A percentile compares a stretch with the other conserved stretches of the same genome.
These are phyloP conservation scores for Malacoraja senta DNA, from an alignment of 2,797 vertebrate genomes.

Conservation along the genomic window DNA sequence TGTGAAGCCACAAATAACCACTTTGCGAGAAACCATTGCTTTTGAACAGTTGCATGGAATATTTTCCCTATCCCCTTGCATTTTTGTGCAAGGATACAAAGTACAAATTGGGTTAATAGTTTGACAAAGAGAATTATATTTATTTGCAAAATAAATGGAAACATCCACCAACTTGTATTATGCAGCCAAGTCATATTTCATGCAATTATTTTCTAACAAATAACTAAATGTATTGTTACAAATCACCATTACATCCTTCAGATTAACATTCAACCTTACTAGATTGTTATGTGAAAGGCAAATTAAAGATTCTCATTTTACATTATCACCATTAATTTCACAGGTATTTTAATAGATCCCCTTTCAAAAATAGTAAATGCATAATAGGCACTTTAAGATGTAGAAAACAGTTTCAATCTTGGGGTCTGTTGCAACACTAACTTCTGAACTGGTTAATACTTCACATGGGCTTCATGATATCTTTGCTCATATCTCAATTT, in stretches of 20 bases:
- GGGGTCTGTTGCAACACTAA: neutral
- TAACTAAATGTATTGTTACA: slow-evolving; percentile 2
- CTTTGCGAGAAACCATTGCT: neutral
- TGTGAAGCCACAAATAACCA: neutral
- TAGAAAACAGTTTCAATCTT: neutral
- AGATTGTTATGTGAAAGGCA: neutral
- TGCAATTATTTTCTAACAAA: neutral
- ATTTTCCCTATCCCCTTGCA: neutral
- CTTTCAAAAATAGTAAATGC: neutral
- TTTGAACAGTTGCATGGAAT: neutral
- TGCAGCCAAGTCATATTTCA: neutral
- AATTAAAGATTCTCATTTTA: neutral
- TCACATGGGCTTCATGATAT: neutral
- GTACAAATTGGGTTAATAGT: neutral
- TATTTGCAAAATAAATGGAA: slow-evolving; percentile 9
- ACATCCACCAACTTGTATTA: neutral
- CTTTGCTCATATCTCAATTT: neutral
- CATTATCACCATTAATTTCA: slow-evolving; percentile 4
- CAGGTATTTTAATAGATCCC: neutral
- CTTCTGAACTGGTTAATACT: neutral
- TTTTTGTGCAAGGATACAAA: neutral
- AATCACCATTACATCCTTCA: neutral
- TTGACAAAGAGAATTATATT: neutral
- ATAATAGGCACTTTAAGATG: neutral
- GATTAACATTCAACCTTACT: neutral